Conservation (phyloP, 1,140 invertebrate genomes). For the Micrasema minimum region DNA sequence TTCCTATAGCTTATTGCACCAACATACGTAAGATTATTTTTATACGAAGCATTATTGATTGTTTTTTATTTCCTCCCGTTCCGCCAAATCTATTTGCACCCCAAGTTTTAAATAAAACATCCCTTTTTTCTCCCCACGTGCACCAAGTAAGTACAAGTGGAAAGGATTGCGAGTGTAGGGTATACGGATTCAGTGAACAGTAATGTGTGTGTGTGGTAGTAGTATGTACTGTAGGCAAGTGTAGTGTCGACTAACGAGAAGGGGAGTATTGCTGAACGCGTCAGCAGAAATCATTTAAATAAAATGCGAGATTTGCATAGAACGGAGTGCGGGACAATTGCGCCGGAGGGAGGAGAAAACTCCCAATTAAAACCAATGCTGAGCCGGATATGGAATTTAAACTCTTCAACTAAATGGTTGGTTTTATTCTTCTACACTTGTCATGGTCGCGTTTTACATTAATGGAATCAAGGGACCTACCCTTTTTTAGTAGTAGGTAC, state of each 20-base stretch:
- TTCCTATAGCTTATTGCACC: too few species aligned
- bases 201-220: background rate
- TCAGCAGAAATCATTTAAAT: constrained; percentile 31
- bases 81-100: constrained; percentile 11
- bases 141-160: too few species aligned
- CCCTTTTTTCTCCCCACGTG: background rate
- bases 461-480: too few species aligned
- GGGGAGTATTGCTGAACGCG: constrained; percentile 4
- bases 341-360: background rate
- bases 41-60: constrained; percentile 10
- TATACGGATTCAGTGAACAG: too few species aligned
- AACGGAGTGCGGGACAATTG: background rate
- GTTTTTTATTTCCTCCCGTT: constrained; percentile 22
- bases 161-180: too few species aligned
- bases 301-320: constrained; percentile 12
- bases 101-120: constrained; percentile 21
- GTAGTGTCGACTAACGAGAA: constrained; percentile 15
- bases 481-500: too few species aligned
- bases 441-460: too few species aligned
- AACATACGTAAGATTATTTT: too few species aligned
- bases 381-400: too few species aligned
- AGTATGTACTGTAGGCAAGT: constrained; percentile 1
- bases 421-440: too few species aligned
- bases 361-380: too few species aligned
- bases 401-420: too few species aligned